Evolutionary conservation across 2,888 invertebrate species (phyloP).

Genomic region (Eupithecia insigniata): DNA sequence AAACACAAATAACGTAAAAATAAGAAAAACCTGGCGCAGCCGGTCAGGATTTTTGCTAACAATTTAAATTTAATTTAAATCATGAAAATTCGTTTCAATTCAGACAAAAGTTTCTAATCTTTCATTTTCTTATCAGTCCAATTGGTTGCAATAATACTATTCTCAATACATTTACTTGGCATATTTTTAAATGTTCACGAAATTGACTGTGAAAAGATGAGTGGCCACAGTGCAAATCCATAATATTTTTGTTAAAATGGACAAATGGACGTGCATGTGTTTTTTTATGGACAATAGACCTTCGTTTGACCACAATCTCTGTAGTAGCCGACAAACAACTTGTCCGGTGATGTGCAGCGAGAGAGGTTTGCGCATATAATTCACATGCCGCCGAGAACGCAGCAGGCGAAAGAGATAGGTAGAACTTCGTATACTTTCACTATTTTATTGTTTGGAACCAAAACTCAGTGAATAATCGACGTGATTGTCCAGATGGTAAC

Average conservation of each 20-base stretch:
- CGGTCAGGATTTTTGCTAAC: not conserved
- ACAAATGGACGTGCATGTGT: not conserved
- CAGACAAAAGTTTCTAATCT: conserved; percentile 29
- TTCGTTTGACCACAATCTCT: too few species aligned
- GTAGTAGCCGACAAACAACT: too few species aligned
- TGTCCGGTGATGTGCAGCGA: too few species aligned
- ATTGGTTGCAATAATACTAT: conserved; percentile 63
- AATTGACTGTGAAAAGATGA: conserved; percentile 15
- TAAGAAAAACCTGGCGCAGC: not conserved
- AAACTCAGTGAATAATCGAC: too few species aligned
- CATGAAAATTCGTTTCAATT: conserved; percentile 8
- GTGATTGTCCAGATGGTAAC: too few species aligned
- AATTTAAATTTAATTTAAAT: not conserved
- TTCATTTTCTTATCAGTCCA: conserved; percentile 53
- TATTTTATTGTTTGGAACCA: too few species aligned
- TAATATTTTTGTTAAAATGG: not conserved
- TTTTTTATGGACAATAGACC: too few species aligned
- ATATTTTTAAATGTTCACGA: conserved; percentile 21
- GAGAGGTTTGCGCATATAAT: too few species aligned
- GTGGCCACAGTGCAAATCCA: not conserved
- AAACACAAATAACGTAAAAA: not conserved
- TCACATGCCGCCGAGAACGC: too few species aligned
- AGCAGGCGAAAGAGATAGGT: too few species aligned
- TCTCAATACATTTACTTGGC: conserved; percentile 49
- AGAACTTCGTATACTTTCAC: too few species aligned